These are phyloP conservation scores for Eristalis tenax DNA, from an alignment of 2,888 invertebrate genomes.

Conservation along the genomic window DNA sequence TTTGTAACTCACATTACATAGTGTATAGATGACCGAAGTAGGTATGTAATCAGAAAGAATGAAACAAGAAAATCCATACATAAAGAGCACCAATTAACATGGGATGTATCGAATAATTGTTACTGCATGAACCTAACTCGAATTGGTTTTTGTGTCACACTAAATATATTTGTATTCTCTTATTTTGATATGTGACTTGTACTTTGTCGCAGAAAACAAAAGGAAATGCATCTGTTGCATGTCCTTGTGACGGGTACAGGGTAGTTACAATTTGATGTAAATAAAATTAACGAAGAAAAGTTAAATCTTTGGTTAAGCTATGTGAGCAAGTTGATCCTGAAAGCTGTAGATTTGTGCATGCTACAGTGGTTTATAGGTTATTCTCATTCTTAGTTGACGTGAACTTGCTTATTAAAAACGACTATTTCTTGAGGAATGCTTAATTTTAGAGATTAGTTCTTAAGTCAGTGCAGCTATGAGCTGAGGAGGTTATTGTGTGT, in stretches of 20 bases:
- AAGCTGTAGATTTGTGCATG: neutral
- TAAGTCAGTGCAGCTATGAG: no score
- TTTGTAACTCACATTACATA: slow-evolving; percentile 60
- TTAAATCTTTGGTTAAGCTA: slow-evolving; percentile 26
- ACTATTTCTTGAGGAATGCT: no score
- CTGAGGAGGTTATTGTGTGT: no score
- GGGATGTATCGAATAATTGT: slow-evolving; percentile 48
- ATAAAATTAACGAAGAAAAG: slow-evolving; percentile 57
- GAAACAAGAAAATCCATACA: neutral
- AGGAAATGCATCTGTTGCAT: neutral
- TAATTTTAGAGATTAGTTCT: no score
- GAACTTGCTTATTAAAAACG: no score
- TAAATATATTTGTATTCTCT: slow-evolving; percentile 46
- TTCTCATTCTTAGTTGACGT: neutral
- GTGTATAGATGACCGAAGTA: slow-evolving; percentile 37
- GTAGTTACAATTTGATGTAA: slow-evolving; percentile 68
- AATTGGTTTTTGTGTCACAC: slow-evolving; percentile 46
- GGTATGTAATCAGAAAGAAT: slow-evolving; percentile 5
- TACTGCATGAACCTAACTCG: slow-evolving; percentile 23
- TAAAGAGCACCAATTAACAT: slow-evolving; percentile 43
- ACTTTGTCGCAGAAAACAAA: slow-evolving; percentile 32
- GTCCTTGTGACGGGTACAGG: slow-evolving; percentile 21
- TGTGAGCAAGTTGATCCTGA: neutral
- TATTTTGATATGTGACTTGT: slow-evolving; percentile 36
- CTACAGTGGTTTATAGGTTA: neutral